Conservation (phyloP, 2,797 vertebrate species). For the Florisuga fusca region DNA sequence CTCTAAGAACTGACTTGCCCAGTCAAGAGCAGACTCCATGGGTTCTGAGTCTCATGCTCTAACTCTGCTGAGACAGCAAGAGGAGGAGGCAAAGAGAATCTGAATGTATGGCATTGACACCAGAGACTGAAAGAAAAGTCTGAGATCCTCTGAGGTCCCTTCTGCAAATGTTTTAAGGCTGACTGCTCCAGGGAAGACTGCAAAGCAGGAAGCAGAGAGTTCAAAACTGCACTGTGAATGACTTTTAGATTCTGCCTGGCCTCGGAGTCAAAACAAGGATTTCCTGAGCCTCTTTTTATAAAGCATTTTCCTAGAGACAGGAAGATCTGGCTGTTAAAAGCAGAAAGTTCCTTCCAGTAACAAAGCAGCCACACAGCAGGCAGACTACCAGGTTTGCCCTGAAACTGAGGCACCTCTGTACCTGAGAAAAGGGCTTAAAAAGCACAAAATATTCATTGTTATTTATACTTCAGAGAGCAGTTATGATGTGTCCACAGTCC, state of each 20-base stretch:
- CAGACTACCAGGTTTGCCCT: not conserved
- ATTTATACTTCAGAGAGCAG: not conserved
- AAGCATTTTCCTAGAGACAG: not conserved
- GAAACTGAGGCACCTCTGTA: not conserved
- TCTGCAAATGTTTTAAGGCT: not conserved
- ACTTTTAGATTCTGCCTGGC: not conserved
- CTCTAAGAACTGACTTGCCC: not conserved
- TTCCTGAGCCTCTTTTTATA: not conserved
- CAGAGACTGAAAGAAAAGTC: not conserved
- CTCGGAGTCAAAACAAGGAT: not conserved
- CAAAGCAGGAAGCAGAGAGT: not conserved
- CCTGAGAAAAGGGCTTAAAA: not conserved
- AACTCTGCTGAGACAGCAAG: not conserved
- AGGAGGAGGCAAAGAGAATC: not conserved
- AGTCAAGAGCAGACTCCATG: not conserved
- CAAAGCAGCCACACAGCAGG: not conserved
- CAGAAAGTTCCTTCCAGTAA: not conserved
- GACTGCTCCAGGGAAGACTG: not conserved
- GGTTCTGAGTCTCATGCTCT: not conserved
- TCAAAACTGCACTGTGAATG: not conserved
- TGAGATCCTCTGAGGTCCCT: not conserved
- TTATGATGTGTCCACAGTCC: not conserved
- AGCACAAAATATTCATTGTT: not conserved
- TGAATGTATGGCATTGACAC: not conserved
- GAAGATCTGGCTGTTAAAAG: not conserved